These are phyloP conservation scores for Turritopsis rubra DNA, from an alignment of 30 jellyfish, hydroid and myxozoan species.

Conservation along the genomic window DNA sequence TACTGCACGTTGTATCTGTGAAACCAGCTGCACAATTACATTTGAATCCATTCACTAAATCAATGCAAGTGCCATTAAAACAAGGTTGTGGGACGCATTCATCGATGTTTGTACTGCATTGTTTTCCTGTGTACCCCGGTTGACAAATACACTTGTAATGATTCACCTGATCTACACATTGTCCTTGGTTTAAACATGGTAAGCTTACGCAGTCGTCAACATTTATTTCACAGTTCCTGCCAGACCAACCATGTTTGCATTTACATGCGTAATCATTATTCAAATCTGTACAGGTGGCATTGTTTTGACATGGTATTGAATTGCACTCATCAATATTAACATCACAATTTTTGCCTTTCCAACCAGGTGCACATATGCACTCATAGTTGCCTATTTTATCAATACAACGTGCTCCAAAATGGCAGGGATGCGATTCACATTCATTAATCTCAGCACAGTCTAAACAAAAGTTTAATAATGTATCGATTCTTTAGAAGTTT, in stretches of 20 bases:
- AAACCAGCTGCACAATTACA: conserved; percentile 20
- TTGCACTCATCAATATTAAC: not conserved
- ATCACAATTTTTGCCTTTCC: conserved; percentile 18
- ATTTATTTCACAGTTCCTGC: not conserved
- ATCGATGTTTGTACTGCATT: conserved; percentile 28
- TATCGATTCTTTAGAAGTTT: too few species aligned
- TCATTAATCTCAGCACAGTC: conserved; percentile 3
- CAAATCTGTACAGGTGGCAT: conserved; percentile 6
- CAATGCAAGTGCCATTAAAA: conserved; percentile 18
- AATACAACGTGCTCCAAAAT: not conserved
- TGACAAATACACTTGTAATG: conserved; percentile 25
- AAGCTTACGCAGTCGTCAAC: not conserved
- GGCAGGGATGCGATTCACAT: not conserved
- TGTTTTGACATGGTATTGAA: not conserved
- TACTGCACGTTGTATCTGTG: conserved; percentile 44
- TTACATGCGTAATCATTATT: not conserved
- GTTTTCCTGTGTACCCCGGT: conserved; percentile 16
- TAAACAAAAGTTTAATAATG: too few species aligned
- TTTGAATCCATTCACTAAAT: not conserved
- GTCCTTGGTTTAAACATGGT: not conserved
- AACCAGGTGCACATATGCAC: conserved; percentile 29
- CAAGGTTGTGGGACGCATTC: conserved; percentile 11
- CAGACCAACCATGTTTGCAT: conserved; percentile 14
- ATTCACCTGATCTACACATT: not conserved
- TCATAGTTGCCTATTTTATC: not conserved